These are phyloP conservation scores for Corella eumyota DNA, from an alignment of 23 tunicate species.

Conservation along the genomic window DNA sequence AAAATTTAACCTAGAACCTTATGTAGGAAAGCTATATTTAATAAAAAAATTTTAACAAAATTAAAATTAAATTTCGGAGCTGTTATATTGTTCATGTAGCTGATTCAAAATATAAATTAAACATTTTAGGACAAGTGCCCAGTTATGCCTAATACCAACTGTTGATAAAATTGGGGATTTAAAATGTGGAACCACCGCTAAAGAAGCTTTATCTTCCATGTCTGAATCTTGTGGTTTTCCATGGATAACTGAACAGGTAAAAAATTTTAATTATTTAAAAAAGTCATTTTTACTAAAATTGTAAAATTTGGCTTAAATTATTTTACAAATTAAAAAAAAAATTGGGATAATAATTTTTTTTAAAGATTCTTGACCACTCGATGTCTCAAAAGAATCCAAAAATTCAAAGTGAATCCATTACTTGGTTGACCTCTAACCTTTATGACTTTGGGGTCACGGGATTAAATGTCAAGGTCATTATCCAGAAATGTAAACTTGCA, in stretches of 20 bases:
- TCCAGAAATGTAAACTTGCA: slow-evolving; percentile 56
- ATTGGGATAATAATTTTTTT: background rate
- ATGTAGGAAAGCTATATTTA: no score
- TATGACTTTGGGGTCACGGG: slow-evolving; percentile 64
- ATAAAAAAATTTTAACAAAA: no score
- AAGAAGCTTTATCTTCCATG: slow-evolving; percentile 64
- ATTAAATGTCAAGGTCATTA: slow-evolving; percentile 45
- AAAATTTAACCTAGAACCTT: no score
- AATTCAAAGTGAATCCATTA: slow-evolving; percentile 66
- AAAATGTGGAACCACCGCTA: slow-evolving; percentile 64
- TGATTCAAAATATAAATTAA: background rate
- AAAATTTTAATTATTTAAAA: background rate
- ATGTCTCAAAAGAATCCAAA: slow-evolving; percentile 89
- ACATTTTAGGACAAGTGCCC: slow-evolving; percentile 41
- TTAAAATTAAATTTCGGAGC: no score
- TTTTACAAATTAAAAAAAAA: background rate
- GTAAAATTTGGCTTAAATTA: background rate
- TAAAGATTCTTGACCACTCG: slow-evolving; percentile 28
- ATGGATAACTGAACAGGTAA: slow-evolving; percentile 56
- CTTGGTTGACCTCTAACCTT: slow-evolving; percentile 50
- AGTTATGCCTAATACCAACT: slow-evolving; percentile 34
- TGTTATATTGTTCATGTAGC: no score
- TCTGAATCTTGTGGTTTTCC: slow-evolving; percentile 64
- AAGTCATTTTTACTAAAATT: background rate
- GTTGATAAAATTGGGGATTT: slow-evolving; percentile 85